Base-by-base conservation (phyloP, 2,797 vertebrate species). In the Poecilia gillii region DNA sequence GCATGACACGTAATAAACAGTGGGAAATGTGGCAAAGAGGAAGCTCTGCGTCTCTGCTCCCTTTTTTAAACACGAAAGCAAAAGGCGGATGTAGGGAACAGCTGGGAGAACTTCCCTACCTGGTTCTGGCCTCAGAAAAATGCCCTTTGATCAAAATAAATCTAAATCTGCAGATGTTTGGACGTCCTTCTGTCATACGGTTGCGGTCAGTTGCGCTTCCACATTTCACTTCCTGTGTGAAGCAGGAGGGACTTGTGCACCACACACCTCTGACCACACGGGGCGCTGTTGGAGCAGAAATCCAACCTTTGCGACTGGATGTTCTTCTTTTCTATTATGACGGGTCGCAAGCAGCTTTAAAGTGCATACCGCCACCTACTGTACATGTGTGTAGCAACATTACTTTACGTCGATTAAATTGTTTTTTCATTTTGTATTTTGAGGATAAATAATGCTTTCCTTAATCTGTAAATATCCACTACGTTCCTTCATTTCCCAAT, bases 91-190 rank as follows among this genome's bases (percentile, higher is more conserved):
- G 16, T 33, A 31, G 43, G 7, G 0, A 80, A 28, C 84, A 85
- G 81, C 80, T 86, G 0, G 68, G 18, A 76, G 1, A 80, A 81
- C 55, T 76, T 80, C 53, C 83, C 36, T 88, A 92, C 90, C 92
- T 90, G 46, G 57, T 57, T 87, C 64, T 16, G 33, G 71, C 81
- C 55, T 62, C 59, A 73, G 74, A 2, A 31, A 49, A 18, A 9
- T 12, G 8, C 7, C 72, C 11, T 47, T 14, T 45, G 20, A 41
- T 28, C 2, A 31, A 2, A 28, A 53, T 39, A 64, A 39, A 25
- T 57, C 6, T 53, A 55, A 25, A 20, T 9, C 33, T 73, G 8
- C 84, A 87, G 81, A 1, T 80, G 81, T 72, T 16, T 16, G 6
- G 39, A 28, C 7, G 18, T 46, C 2, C 47, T 33, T 1, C 25